A percentile compares a stretch with the other conserved stretches of the same genome.
phyloP scores from a whole-genome alignment of 2,113 vertebrate genomes.

The Dunckerocampus dactyliophorus region DNA sequence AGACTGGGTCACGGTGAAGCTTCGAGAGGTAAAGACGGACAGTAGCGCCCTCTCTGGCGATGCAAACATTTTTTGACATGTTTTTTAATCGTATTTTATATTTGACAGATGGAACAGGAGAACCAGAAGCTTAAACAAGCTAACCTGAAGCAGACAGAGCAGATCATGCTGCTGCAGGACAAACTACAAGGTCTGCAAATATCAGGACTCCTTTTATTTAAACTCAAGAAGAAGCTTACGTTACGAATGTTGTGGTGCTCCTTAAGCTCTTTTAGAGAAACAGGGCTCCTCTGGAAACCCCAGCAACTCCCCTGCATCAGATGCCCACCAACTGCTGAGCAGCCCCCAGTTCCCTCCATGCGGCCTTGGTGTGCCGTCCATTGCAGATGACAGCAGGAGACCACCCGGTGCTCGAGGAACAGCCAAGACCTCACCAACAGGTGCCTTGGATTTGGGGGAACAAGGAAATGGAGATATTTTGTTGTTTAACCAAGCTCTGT shows the following conservation, averaged over 20 bases:
- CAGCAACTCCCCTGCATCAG: constrained; percentile 46
- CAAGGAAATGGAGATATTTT: no score
- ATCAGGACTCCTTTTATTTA: not conserved
- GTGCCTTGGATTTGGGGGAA: constrained; percentile 22
- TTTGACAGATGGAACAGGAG: constrained; percentile 81
- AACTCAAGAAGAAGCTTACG: not conserved
- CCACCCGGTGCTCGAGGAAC: constrained; percentile 31
- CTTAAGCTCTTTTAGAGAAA: constrained; percentile 65
- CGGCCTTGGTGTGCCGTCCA: constrained; percentile 60
- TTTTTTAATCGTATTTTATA: no score
- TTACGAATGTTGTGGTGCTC: not conserved
- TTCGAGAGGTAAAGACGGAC: constrained; percentile 78
- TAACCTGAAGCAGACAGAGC: constrained; percentile 80
- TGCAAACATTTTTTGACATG: not conserved
- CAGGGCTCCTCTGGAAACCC: constrained; percentile 49
- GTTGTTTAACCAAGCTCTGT: not conserved
- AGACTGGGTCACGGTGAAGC: constrained; percentile 91
- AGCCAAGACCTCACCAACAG: constrained; percentile 41
- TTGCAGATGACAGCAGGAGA: constrained; percentile 66
- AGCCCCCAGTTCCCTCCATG: constrained; percentile 64
- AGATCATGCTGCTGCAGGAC: constrained; percentile 81
- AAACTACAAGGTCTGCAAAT: constrained; percentile 80
- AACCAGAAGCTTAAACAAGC: constrained; percentile 84
- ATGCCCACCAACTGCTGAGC: constrained; percentile 63
- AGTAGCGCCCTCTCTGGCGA: not conserved